Percentiles rank a stretch among this genome's conserved stretches.
Conservation (phyloP, 2,888 invertebrate genomes). For the Tipula helvola region DNA sequence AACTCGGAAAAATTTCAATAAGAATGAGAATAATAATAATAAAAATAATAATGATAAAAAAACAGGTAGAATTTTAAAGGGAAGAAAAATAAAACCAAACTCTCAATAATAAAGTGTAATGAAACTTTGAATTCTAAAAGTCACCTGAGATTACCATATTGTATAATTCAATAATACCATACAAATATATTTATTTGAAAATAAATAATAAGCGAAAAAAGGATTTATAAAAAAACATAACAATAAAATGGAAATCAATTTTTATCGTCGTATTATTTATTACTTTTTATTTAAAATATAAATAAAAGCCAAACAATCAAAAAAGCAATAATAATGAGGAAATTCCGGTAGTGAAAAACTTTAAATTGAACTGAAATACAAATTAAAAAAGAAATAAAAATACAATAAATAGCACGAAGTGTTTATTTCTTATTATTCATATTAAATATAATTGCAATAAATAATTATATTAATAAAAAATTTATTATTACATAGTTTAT, state of each 20-base stretch:
- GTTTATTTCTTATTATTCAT: not conserved
- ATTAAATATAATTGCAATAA: not conserved
- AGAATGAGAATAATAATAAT: not conserved
- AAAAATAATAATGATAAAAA: not conserved
- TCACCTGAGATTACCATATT: not conserved
- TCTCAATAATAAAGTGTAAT: not conserved
- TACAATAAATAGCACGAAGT: not conserved
- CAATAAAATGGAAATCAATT: not conserved
- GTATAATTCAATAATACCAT: not conserved
- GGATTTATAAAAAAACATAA: not conserved
- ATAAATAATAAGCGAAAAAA: not conserved
- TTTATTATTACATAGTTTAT: not conserved
- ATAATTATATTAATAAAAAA: not conserved
- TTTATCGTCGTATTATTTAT: not conserved
- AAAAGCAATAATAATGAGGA: not conserved
- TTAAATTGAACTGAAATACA: not conserved
- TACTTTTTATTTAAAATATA: not conserved
- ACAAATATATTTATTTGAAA: not conserved
- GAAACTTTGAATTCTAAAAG: not conserved
- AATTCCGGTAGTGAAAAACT: not conserved
- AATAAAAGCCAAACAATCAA: not conserved
- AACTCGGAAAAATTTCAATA: not conserved
- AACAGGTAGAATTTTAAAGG: not conserved
- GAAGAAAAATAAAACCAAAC: not conserved
- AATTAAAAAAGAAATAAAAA: not conserved